phyloP scores from a whole-genome alignment of 2,113 vertebrate species.

The Tupaia tana region DNA sequence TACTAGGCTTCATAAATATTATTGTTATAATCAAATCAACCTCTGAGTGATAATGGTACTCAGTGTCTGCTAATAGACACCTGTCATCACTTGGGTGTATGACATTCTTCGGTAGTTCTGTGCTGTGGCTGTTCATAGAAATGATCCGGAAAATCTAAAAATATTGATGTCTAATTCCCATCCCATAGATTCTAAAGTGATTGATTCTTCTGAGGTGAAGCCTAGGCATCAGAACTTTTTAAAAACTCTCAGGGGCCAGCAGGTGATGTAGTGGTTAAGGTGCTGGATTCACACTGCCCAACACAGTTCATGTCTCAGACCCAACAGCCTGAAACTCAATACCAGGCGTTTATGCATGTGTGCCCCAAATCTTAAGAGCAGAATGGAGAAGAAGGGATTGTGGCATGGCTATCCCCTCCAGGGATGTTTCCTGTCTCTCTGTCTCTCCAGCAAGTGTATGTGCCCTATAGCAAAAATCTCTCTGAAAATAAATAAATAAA shows the following conservation, averaged over 20 bases:
- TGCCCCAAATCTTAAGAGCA: too few species aligned
- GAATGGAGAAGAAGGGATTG: too few species aligned
- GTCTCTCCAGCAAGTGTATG: too few species aligned
- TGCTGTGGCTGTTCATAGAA: not conserved
- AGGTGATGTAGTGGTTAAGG: too few species aligned
- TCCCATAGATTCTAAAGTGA: not conserved
- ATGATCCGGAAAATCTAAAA: not conserved
- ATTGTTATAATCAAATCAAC: slow-evolving; percentile 3
- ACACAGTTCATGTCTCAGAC: too few species aligned
- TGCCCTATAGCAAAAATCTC: too few species aligned
- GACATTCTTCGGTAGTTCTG: not conserved
- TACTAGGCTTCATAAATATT: slow-evolving; percentile 18
- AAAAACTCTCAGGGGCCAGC: not conserved
- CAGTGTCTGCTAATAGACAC: not conserved
- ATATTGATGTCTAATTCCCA: not conserved
- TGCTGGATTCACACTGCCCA: too few species aligned
- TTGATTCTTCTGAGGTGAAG: not conserved
- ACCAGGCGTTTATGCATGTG: too few species aligned
- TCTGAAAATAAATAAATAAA: too few species aligned
- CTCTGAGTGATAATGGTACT: not conserved
- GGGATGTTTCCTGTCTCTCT: too few species aligned
- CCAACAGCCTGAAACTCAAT: too few species aligned
- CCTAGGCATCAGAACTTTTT: not conserved
- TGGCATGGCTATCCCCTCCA: too few species aligned
- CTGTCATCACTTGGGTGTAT: not conserved